Base-by-base conservation (phyloP, 2,888 invertebrate species). In the Agonopterix arenella region DNA sequence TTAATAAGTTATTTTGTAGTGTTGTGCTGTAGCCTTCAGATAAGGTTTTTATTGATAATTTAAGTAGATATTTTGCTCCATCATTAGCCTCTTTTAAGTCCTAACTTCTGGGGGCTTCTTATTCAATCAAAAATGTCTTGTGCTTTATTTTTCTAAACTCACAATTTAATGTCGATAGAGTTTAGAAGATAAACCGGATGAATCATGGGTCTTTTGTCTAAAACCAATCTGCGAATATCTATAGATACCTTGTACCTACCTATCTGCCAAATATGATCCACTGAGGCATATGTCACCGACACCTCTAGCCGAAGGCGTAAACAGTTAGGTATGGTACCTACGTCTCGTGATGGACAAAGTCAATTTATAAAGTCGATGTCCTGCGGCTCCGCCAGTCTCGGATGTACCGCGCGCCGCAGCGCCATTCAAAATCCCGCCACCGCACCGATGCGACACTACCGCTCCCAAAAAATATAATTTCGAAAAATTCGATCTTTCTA, bases 311-410 rank as follows among this genome's bases (percentile, higher is more conserved):
- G 59, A 11, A 28, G 28, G 28, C 28, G 28, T 40, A 61, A 77
- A 86, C 85, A 83, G 86, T 88, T 85, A 85, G 28, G 28, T 28
- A 28, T 28, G 28, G 28, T 28, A 28, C 28, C 28, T 28, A 28
- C 7, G 4, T 3, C 1, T 28, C 73, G 67, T 66, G 73, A 76
- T 82, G 79, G 77, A 76, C 82, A 76, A 83, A 83, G 74, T 80
- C 74, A 82, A 84, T 83, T 80, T 84, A 85, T 84, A 86, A 86
- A 88, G 85, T 85, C 80, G 86, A 82, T 84, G 86, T 86, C 86
- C 88, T 86, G 84, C 62, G 73, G 70, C 70, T 67, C 73, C 69
- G 80, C 69, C 84, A 83, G 82, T 83, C 73, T 76, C 71, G 75
- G 70, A 71, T 70, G 74, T 68, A 72, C 68, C 73, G 73, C 81